Evolutionary conservation across 2,888 invertebrate species (phyloP).

Genomic region (Doris montereyensis): DNA sequence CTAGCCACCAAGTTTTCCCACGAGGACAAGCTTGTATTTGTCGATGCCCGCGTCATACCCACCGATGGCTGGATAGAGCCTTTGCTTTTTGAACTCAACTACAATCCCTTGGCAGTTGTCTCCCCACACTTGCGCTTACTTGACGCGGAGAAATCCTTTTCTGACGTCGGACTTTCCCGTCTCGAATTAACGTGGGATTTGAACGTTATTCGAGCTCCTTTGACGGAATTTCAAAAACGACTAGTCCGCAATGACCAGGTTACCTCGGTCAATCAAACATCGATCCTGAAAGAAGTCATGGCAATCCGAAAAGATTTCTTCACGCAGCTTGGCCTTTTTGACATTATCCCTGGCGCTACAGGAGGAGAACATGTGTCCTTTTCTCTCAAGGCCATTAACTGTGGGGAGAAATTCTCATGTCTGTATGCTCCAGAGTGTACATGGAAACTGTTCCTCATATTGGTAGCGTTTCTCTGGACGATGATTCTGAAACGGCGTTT

Average conservation of each 20-base stretch:
- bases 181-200: constrained; percentile 30
- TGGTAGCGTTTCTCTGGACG: no score
- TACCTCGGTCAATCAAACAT: constrained; percentile 18
- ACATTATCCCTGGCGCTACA: neutral
- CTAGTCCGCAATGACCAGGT: neutral
- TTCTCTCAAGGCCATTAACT: constrained; percentile 28
- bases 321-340: constrained; percentile 6
- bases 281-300: constrained; percentile 29
- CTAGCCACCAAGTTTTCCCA: constrained; percentile 11
- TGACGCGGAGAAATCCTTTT: neutral
- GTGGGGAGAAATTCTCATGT: constrained; percentile 16
- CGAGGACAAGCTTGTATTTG: constrained; percentile 7
- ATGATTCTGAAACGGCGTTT: no score
- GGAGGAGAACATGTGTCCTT: constrained; percentile 26
- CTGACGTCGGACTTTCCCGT: constrained; percentile 10
- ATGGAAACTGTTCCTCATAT: neutral
- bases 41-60: constrained; percentile 1
- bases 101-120: neutral
- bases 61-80: constrained; percentile 8
- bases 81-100: neutral
- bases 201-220: neutral
- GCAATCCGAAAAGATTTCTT: constrained; percentile 18
- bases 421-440: constrained; percentile 16
- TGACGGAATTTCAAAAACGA: neutral
- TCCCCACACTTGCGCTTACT: constrained; percentile 26